Evolutionary conservation across 2,888 invertebrate genomes (phyloP), one percentile per base, ranked within the genome.

Genomic region (Litoditis marina): DNA sequence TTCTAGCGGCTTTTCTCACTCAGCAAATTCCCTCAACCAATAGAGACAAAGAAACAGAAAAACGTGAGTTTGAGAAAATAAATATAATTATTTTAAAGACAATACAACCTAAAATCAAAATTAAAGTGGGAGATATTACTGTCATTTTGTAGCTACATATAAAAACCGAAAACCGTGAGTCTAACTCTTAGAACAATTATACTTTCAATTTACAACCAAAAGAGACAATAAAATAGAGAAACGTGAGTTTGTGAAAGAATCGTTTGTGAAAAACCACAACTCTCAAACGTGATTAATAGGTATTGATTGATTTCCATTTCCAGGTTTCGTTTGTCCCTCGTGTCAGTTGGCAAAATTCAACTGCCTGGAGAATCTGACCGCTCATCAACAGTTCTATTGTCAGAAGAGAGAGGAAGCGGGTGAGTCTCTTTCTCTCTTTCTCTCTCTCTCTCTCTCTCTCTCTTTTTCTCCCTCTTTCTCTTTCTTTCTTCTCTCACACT

Each of bases 301-400:
- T 44, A 8, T 3, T 44, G 5, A 8, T 44, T 22, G 19, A 44
- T 44, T 44, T 4, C 7, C 16, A 16, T 25, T 63, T 65, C n/a
- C 60, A 69, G 71, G 66, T 57, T 66, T 56, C 52, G 57, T 60
- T 6, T 74, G 74, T 32, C 25, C 64, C 2, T 63, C 56, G 31
- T 71, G 71, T 42, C 63, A 64, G 42, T 30, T 67, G 34, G 73
- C 69, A n/a, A 68, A 66, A 27, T 73, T 73, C 68, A 66, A 58
- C 51, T 60, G 56, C 5, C 51, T 63, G 1, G 52, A 69, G 11
- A 68, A 66, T 52, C 56, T 73, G 22, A 57, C 57, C 44, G 61
- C 62, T 5, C 73, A 73, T 50, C 68, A 73, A 50, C 60, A 60
- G 25, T 27, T 63, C 19, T 71, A 73, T 53, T 73, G 73, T 54